Conservation (phyloP, 2,797 vertebrate genomes). For the Lacerta bilineata region DNA sequence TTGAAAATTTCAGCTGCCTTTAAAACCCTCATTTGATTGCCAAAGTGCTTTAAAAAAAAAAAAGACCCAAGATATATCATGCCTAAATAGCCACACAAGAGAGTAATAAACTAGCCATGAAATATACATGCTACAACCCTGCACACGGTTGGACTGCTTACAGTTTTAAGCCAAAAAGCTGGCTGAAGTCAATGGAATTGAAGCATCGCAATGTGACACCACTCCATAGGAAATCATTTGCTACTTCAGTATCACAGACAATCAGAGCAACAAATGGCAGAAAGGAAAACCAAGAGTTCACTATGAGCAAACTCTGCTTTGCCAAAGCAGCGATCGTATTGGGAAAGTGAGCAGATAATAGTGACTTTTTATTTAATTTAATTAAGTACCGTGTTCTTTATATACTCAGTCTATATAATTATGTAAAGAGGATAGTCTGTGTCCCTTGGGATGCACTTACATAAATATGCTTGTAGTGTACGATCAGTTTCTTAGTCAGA, state of each 20-base stretch:
- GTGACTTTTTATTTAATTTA: neutral
- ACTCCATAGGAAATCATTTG: neutral
- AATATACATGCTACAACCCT: neutral
- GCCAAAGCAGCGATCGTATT: neutral
- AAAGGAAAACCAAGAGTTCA: neutral
- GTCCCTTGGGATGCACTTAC: neutral
- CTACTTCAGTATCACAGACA: neutral
- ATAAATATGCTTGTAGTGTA: neutral
- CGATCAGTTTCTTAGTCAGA: neutral
- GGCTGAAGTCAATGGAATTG: neutral
- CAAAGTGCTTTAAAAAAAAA: neutral
- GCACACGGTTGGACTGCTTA: neutral
- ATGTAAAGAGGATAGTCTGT: neutral
- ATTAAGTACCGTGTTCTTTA: neutral
- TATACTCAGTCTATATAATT: neutral
- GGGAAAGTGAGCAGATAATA: neutral
- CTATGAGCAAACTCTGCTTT: neutral
- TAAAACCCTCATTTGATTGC: neutral
- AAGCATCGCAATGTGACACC: too few relatives aligned
- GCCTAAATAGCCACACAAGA: neutral
- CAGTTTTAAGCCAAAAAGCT: neutral
- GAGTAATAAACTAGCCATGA: neutral
- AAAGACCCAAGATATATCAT: neutral
- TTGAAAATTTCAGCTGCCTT: neutral
- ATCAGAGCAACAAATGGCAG: neutral